Percentiles rank a stretch among this genome's conserved stretches.
These are phyloP conservation scores for Eupithecia insigniata DNA, from an alignment of 2,888 invertebrate species.

Conservation along the genomic window DNA sequence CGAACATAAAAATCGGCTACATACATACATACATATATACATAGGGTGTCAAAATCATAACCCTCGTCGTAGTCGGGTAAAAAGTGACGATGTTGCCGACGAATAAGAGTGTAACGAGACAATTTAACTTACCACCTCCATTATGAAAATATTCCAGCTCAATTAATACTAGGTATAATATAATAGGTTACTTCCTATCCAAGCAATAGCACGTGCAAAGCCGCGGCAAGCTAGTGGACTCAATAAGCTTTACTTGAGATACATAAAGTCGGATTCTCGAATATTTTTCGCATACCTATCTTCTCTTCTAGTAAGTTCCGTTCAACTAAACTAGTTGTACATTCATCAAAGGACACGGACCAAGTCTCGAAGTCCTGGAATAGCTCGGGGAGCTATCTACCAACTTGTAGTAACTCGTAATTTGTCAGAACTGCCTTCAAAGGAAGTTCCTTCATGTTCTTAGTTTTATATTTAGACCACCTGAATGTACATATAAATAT, in stretches of 20 bases:
- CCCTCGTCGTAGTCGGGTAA: no score
- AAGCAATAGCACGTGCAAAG: not conserved
- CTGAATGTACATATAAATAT: not conserved
- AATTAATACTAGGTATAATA: no score
- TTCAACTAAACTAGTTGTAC: not conserved
- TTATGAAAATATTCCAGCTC: not conserved
- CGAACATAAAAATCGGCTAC: no score
- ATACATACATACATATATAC: no score
- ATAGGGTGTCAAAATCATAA: no score
- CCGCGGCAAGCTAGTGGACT: not conserved
- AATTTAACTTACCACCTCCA: not conserved
- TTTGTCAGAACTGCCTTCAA: not conserved
- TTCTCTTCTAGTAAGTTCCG: not conserved
- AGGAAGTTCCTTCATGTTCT: not conserved
- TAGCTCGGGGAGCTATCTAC: not conserved
- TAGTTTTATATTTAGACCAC: not conserved
- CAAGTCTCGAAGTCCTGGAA: not conserved
- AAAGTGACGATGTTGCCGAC: no score
- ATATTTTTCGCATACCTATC: not conserved
- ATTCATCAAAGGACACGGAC: constrained; percentile 1
- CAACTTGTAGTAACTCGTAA: not conserved
- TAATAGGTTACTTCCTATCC: not conserved
- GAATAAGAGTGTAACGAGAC: not conserved
- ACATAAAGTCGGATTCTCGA: not conserved
- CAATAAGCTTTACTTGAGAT: not conserved